Evolutionary conservation across 2,888 invertebrate species (phyloP).

Genomic region (Eubasilissa splendida): DNA sequence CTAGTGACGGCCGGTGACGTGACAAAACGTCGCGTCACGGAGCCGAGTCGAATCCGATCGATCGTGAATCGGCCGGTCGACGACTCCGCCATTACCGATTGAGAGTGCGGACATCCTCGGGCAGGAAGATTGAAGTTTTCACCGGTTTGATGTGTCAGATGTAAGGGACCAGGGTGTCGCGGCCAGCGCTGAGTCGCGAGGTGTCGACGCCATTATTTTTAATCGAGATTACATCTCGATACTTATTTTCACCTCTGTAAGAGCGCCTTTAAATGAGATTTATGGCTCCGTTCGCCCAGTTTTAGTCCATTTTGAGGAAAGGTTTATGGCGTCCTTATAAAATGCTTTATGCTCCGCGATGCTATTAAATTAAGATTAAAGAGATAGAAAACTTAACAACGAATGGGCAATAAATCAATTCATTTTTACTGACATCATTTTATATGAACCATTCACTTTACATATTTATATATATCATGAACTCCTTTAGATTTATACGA

Average conservation of each 20-base stretch:
- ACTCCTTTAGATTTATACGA: too few species aligned
- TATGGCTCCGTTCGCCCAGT: constrained; percentile 42
- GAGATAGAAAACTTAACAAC: constrained; percentile 38
- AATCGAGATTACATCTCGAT: constrained; percentile 52
- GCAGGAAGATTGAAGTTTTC: constrained; percentile 44
- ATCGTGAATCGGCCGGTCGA: constrained; percentile 12
- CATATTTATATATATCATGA: constrained; percentile 5
- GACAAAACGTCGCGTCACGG: constrained; percentile 48
- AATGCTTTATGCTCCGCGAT: constrained; percentile 45
- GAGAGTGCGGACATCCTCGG: constrained; percentile 10
- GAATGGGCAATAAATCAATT: constrained; percentile 35
- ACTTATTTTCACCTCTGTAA: constrained; percentile 52
- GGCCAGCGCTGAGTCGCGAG: constrained; percentile 36
- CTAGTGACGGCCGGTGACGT: constrained; percentile 37
- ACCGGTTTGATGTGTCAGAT: constrained; percentile 49
- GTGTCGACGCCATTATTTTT: constrained; percentile 56
- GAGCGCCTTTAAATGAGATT: constrained; percentile 49
- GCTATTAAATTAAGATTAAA: constrained; percentile 49
- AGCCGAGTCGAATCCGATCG: neutral
- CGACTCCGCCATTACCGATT: constrained; percentile 22
- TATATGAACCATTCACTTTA: constrained; percentile 11
- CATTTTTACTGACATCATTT: constrained; percentile 26
- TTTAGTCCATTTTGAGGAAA: constrained; percentile 48
- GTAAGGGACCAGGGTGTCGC: constrained; percentile 41
- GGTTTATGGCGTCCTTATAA: constrained; percentile 49